These are phyloP conservation scores for Notarius quadriscutis DNA, from an alignment of 2,113 vertebrate genomes.

Conservation along the genomic window DNA sequence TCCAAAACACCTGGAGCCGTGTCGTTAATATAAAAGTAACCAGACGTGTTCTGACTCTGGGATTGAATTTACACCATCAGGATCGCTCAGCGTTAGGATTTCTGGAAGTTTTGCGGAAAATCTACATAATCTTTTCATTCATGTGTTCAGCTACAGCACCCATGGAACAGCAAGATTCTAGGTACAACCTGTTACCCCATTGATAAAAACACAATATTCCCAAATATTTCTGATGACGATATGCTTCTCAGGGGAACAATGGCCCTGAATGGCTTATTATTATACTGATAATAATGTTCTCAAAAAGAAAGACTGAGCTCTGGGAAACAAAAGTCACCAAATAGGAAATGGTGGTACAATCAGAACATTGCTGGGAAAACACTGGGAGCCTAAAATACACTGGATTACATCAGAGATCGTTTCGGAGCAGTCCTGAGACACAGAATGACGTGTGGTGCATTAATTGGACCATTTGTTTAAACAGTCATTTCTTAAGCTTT, in stretches of 20 bases:
- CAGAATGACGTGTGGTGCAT: neutral
- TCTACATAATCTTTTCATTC: neutral
- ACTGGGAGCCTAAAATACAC: neutral
- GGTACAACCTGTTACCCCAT: conserved; percentile 35
- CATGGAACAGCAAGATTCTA: conserved; percentile 22
- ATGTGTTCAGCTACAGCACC: neutral
- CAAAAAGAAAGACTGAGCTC: neutral
- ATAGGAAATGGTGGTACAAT: conserved; percentile 16
- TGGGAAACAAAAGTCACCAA: conserved; percentile 21
- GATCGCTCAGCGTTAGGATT: neutral
- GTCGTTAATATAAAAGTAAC: conserved; percentile 13
- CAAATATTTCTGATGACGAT: conserved; percentile 40
- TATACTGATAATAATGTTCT: conserved; percentile 37
- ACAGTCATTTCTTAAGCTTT: neutral
- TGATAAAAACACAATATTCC: conserved; percentile 38
- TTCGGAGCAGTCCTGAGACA: conserved; percentile 36
- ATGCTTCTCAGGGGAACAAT: conserved; percentile 39
- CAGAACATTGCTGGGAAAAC: conserved; percentile 54
- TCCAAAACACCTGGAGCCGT: conserved; percentile 3
- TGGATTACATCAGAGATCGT: conserved; percentile 26
- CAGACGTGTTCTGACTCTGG: neutral
- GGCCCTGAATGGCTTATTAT: conserved; percentile 49
- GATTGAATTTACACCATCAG: neutral
- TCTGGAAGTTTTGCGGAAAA: neutral
- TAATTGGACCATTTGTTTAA: neutral